Base-by-base conservation (phyloP, 2,888 invertebrate species). In the Geotrupes spiniger region DNA sequence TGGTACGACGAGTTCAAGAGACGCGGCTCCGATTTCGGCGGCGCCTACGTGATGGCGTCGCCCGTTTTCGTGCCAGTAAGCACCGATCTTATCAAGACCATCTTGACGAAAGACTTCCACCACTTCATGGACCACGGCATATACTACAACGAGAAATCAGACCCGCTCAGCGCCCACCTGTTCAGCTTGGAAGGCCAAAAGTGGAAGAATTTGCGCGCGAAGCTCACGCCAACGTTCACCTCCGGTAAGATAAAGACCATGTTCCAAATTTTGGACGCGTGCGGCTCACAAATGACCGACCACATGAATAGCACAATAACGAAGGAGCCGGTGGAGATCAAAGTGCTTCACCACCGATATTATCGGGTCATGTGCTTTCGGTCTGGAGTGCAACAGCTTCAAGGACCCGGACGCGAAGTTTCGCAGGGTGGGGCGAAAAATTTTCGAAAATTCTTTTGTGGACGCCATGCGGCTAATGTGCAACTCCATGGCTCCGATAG, bases 181-280 rank as follows among this genome's bases (percentile, higher is more conserved):
- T 38, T 44, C 26, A 44, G 27, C 2, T 8, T 36, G 1, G 49
- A 49, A 8, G 49, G 44, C 4, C 11, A 17, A 2, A 49, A 36
- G 28, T 49, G 49, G 49, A 43, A 33, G 36, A 40, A 10, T 4
- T 17, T 49, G 12, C 38, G 49, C 17, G 25, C 26, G 2, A 49
- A 43, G 16, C 16, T 43, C 3, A 42, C 49, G 2, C 36, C 49
- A 2, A 28, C 38, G 4, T 49, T 49, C 25, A 40, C 44, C 5
- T 25, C 39, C 1, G 43, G 39, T n/a, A 78, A 78, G 57, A 65
- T 80, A 53, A 76, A 72, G 56, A 66, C 63, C 38, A 76, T 78
- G 76, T 70, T 76, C 17, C 66, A 69, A 0, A 63, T 74, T 8
- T 68, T 77, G 57, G 49, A 68, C 11, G 66, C 70, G 15, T 57